Percentiles rank a stretch among this genome's conserved stretches.
These are phyloP conservation scores for Squalus acanthias DNA, from an alignment of 2,797 vertebrate species.

Conservation along the genomic window DNA sequence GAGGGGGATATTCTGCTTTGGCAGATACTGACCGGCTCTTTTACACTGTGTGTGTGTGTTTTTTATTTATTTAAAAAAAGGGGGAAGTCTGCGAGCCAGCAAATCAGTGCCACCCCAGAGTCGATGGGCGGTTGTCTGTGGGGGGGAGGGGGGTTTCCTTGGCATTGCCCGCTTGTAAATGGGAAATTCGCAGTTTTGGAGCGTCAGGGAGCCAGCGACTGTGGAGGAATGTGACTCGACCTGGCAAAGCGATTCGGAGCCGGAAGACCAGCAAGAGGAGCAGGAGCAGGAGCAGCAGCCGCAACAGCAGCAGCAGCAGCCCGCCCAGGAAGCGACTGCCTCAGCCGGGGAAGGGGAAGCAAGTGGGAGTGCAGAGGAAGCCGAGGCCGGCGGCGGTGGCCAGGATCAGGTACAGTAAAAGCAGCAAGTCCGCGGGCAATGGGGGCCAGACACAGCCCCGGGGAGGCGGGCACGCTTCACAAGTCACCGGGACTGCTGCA, in stretches of 20 bases:
- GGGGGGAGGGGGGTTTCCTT: not conserved
- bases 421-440: not conserved
- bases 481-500: not conserved
- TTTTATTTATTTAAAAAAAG: not conserved
- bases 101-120: not conserved
- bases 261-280: slow-evolving; percentile 57
- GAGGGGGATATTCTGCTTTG: not conserved
- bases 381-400: not conserved
- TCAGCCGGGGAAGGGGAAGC: slow-evolving; percentile 45
- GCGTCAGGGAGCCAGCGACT: slow-evolving; percentile 85
- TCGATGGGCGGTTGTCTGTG: not conserved
- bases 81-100: not conserved
- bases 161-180: slow-evolving; percentile 58
- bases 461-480: too few species aligned
- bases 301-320: slow-evolving; percentile 43
- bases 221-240: slow-evolving; percentile 95
- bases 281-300: slow-evolving; percentile 59
- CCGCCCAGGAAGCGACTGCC: slow-evolving; percentile 49
- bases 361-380: not conserved
- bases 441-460: not conserved
- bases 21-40: not conserved
- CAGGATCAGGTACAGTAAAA: not conserved
- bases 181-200: slow-evolving; percentile 84
- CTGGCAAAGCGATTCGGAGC: slow-evolving; percentile 88
- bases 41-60: not conserved